Evolutionary conservation across 2,888 invertebrate genomes (phyloP).

Genomic region (Cheilosia vulpina): DNA sequence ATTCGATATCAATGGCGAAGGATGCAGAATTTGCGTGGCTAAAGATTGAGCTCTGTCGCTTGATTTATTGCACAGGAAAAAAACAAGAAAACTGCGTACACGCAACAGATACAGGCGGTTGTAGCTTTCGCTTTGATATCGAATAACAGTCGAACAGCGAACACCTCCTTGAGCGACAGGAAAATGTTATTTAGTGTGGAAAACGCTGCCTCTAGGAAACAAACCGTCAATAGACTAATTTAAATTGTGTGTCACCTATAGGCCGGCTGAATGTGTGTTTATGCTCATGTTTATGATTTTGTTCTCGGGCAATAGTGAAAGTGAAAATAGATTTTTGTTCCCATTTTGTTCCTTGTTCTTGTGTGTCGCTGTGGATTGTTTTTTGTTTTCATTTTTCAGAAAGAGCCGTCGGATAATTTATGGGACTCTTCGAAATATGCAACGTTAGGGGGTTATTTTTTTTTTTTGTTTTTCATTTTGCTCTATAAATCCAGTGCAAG

Average conservation of each 20-base stretch:
- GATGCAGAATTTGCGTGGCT: constrained; percentile 11
- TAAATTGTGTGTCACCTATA: constrained; percentile 32
- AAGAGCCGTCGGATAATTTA: neutral
- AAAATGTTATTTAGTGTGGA: constrained; percentile 16
- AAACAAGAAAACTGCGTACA: neutral
- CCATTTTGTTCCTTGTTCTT: neutral
- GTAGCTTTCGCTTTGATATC: neutral
- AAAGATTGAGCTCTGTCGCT: constrained; percentile 7
- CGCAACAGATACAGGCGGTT: neutral
- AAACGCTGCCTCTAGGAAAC: neutral
- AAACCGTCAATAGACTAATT: constrained; percentile 53
- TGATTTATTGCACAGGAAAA: constrained; percentile 9
- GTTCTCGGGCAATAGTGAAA: neutral
- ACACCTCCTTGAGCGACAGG: constrained; percentile 13
- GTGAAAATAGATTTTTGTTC: constrained; percentile 23
- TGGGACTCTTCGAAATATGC: neutral
- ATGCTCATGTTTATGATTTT: constrained; percentile 16
- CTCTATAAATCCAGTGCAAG: too few relatives aligned
- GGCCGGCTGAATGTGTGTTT: constrained; percentile 5
- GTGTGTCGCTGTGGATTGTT: neutral
- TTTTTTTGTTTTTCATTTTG: too few relatives aligned
- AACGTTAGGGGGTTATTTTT: too few relatives aligned
- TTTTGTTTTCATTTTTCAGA: neutral
- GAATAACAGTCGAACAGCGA: neutral
- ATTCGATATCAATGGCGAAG: constrained; percentile 5